phyloP scores from a whole-genome alignment of 2,113 vertebrate genomes.

The Indri indri region DNA sequence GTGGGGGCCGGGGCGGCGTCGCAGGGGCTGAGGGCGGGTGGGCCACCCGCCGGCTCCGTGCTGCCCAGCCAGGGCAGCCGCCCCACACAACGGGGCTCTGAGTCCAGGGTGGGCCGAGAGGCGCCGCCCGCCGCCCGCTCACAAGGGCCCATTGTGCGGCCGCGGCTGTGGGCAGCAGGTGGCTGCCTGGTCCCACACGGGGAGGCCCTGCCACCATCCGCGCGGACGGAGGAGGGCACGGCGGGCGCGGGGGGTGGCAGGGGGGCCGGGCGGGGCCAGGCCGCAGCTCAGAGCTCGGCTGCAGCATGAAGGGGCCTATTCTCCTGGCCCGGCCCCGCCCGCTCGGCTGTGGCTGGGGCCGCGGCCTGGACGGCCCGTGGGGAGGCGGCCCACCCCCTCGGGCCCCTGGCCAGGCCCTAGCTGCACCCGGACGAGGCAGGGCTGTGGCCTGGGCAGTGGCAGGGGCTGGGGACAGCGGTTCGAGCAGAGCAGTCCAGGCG shows the following conservation, averaged over 20 bases:
- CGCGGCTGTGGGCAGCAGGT: constrained; percentile 76
- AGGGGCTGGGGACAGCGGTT: not conserved
- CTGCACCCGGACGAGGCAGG: not conserved
- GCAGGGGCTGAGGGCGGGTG: not conserved
- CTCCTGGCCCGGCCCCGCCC: not conserved
- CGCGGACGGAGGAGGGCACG: constrained; percentile 72
- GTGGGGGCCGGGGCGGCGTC: not conserved
- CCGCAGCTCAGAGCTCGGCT: not conserved
- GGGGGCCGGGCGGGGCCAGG: not conserved
- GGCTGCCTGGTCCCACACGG: constrained; percentile 70
- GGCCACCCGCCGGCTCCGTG: not conserved
- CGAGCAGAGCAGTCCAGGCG: not conserved
- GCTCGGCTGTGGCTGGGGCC: not conserved
- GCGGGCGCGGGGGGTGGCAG: constrained; percentile 11
- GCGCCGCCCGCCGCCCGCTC: constrained; percentile 20
- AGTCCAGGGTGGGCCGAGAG: constrained; percentile 55
- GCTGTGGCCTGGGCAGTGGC: not conserved
- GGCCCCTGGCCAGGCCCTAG: not conserved
- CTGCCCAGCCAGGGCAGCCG: not conserved
- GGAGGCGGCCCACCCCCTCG: not conserved
- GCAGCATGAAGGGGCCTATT: constrained; percentile 43
- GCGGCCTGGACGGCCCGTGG: not conserved
- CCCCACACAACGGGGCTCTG: constrained; percentile 60
- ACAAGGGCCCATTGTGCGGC: constrained; percentile 74
- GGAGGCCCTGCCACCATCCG: constrained; percentile 74